phyloP scores from a whole-genome alignment of 2,113 vertebrate species.

The Arvicanthis niloticus region DNA sequence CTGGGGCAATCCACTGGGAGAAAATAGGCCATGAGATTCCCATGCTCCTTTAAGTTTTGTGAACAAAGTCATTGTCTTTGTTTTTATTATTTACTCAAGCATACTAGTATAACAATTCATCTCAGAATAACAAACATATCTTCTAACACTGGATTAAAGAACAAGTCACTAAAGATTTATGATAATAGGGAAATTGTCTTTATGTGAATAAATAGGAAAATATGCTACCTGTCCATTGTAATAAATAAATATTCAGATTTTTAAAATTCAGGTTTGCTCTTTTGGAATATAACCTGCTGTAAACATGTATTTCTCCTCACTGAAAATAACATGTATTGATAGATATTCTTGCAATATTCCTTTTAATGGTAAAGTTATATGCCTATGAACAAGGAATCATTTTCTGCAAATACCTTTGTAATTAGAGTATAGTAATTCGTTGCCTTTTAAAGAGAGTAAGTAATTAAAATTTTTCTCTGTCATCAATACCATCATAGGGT shows the following conservation, averaged over 20 bases:
- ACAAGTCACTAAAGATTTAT: background rate
- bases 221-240: background rate
- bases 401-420: background rate
- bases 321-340: background rate
- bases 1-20: background rate
- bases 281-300: background rate
- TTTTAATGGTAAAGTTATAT: background rate
- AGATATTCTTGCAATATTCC: background rate
- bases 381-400: background rate
- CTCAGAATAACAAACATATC: background rate
- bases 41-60: background rate
- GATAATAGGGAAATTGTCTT: background rate
- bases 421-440: background rate
- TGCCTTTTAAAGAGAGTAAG: slow-evolving; percentile 30
- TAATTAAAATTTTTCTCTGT: background rate
- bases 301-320: background rate
- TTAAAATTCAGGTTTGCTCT: background rate
- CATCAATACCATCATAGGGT: background rate
- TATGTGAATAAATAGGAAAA: background rate
- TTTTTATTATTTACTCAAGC: background rate
- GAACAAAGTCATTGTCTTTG: background rate
- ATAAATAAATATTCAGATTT: background rate
- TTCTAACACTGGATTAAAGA: background rate
- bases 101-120: background rate
- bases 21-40: background rate